A percentile compares a stretch with the other conserved stretches of the same genome.
These are phyloP conservation scores for Agonum fuliginosum DNA, from an alignment of 2,888 invertebrate genomes.

Conservation along the genomic window DNA sequence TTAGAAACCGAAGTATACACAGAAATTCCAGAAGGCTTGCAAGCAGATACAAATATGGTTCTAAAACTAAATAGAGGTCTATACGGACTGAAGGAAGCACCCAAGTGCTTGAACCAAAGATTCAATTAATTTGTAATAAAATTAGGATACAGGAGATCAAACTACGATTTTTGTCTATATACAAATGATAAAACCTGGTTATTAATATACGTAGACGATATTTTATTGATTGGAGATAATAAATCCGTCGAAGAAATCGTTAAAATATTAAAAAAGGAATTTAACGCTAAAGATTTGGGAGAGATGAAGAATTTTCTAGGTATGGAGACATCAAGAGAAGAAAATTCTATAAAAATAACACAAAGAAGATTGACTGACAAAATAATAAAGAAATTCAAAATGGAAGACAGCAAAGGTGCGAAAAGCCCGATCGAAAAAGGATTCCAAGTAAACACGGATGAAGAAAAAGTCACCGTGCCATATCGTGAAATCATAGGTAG, in stretches of 20 bases:
- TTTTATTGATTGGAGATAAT: background rate
- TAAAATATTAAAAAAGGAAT: constrained; percentile 22
- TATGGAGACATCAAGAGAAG: too few relatives aligned
- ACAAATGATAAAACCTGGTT: background rate
- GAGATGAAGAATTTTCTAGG: constrained; percentile 14
- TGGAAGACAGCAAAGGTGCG: constrained; percentile 55
- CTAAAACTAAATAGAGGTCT: constrained; percentile 62
- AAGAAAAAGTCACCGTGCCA: constrained; percentile 54
- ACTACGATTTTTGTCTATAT: constrained; percentile 33
- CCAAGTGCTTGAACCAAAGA: constrained; percentile 35
- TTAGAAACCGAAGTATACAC: constrained; percentile 58
- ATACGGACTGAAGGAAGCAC: constrained; percentile 58
- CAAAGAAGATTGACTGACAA: constrained; percentile 51
- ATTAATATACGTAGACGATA: background rate
- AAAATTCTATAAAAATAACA: constrained; percentile 41
- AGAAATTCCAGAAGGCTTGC: constrained; percentile 61
- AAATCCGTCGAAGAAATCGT: background rate
- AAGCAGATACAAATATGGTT: constrained; percentile 48
- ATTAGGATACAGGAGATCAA: background rate
- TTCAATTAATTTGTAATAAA: constrained; percentile 16
- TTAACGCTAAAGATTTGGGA: constrained; percentile 18
- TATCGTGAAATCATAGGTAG: constrained; percentile 61
- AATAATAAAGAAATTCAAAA: constrained; percentile 56
- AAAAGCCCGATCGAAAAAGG: constrained; percentile 51
- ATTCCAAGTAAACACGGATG: constrained; percentile 8